Conservation (phyloP, 35 echinoderm and acorn worm genomes). For the Holothuria glaberrima region DNA sequence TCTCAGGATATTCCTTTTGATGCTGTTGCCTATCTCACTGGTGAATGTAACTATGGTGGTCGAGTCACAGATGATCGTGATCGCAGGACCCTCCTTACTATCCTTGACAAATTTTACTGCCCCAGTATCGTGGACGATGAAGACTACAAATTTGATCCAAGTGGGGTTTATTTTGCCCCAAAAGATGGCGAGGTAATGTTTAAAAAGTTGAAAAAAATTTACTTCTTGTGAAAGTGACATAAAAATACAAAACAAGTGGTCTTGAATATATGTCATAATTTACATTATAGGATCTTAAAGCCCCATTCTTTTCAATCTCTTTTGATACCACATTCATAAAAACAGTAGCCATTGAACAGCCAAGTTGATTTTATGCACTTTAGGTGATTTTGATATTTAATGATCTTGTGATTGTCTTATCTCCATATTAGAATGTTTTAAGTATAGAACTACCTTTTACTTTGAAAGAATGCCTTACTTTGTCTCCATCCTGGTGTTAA, state of each 20-base stretch:
- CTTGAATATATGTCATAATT: too few relatives aligned
- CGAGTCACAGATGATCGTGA: slow-evolving; percentile 94
- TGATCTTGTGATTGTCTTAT: too few relatives aligned
- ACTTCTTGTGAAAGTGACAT: too few relatives aligned
- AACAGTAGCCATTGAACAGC: not conserved
- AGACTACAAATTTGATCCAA: slow-evolving; percentile 87
- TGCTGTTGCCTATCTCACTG: slow-evolving; percentile 90
- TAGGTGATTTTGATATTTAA: too few relatives aligned
- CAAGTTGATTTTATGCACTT: too few relatives aligned
- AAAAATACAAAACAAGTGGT: too few relatives aligned
- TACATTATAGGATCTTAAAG: too few relatives aligned
- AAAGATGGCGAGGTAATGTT: slow-evolving; percentile 86
- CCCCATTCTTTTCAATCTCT: too few relatives aligned
- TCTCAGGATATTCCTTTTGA: slow-evolving; percentile 86
- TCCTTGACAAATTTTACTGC: slow-evolving; percentile 84
- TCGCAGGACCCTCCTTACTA: slow-evolving; percentile 82
- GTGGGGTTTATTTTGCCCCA: slow-evolving; percentile 86
- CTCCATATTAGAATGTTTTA: too few relatives aligned
- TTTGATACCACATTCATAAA: not conserved
- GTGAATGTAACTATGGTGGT: slow-evolving; percentile 96
- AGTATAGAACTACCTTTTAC: too few relatives aligned
- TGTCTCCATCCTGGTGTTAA: too few relatives aligned
- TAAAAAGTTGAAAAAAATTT: not conserved
- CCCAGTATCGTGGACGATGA: slow-evolving; percentile 71
- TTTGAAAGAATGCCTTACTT: too few relatives aligned